A percentile compares a stretch with the other conserved stretches of the same genome.
Evolutionary conservation across 1,140 invertebrate species (phyloP).

Genomic region (Drosophila truncata): DNA sequence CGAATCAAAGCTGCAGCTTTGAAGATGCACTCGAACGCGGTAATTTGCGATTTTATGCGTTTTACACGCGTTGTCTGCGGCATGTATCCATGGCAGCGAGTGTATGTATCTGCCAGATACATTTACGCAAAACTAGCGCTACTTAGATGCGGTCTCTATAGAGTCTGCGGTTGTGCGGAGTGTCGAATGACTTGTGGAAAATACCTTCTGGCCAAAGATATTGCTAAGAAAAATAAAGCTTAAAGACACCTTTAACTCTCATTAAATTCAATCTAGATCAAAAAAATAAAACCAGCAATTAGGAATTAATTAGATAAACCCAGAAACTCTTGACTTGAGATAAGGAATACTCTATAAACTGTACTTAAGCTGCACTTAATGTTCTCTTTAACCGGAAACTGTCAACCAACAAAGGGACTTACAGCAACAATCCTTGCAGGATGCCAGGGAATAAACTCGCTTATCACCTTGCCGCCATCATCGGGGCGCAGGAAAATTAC

Average conservation of each 20-base stretch:
- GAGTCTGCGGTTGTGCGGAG: constrained; percentile 20
- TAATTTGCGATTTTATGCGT: constrained; percentile 81
- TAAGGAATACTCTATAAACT: not conserved
- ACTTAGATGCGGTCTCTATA: constrained; percentile 1
- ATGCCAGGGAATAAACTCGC: constrained; percentile 44
- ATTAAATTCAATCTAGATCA: not conserved
- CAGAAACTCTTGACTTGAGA: not conserved
- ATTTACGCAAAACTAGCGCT: constrained; percentile 36
- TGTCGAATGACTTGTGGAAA: constrained; percentile 4
- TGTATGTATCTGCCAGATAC: constrained; percentile 48
- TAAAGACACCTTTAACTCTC: not conserved
- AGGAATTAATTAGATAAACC: constrained; percentile 1
- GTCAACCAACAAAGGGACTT: constrained; percentile 16
- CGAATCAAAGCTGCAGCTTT: constrained; percentile 70
- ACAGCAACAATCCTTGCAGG: constrained; percentile 38
- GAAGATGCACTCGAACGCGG: constrained; percentile 61
- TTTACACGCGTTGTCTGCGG: constrained; percentile 58
- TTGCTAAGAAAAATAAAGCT: not conserved
- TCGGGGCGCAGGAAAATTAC: constrained; percentile 58
- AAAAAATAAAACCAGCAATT: not conserved
- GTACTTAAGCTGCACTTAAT: not conserved
- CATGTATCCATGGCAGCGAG: constrained; percentile 47
- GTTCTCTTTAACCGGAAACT: constrained; percentile 46
- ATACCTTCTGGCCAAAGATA: not conserved
- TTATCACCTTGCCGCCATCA: constrained; percentile 67